phyloP scores from a whole-genome alignment of 2,888 invertebrate genomes.

The Drosophila kanekoi region DNA sequence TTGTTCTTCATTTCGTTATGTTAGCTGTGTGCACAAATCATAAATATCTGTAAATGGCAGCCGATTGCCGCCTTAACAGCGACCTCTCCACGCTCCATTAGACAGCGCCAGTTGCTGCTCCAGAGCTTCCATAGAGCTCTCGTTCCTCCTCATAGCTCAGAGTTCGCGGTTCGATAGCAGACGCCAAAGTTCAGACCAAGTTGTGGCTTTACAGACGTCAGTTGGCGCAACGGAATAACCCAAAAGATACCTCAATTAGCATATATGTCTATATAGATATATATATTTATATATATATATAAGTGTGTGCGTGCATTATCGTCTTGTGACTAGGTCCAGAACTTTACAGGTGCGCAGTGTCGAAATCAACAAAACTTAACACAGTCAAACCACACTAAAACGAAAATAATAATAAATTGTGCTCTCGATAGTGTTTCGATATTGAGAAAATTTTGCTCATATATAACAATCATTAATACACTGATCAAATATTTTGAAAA shows the following conservation, averaged over 20 bases:
- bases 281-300: background rate
- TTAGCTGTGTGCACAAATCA: conserved; percentile 71
- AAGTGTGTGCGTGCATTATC: conserved; percentile 21
- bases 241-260: conserved; percentile 24
- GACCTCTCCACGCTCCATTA: conserved; percentile 70
- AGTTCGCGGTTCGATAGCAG: conserved; percentile 39
- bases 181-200: conserved; percentile 71
- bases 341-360: conserved; percentile 49
- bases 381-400: conserved; percentile 16
- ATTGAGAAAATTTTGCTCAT: no score
- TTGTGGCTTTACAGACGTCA: conserved; percentile 70
- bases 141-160: conserved; percentile 16
- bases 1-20: conserved; percentile 15
- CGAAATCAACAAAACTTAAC: conserved; percentile 15
- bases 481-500: no score
- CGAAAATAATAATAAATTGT: conserved; percentile 9
- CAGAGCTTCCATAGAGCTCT: conserved; percentile 17
- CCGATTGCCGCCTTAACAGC: conserved; percentile 39
- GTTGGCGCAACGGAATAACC: conserved; percentile 68
- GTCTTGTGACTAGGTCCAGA: conserved; percentile 12
- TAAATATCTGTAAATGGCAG: conserved; percentile 81
- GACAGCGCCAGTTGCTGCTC: conserved; percentile 39
- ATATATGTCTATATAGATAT: background rate
- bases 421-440: no score
- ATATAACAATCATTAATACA: no score